A percentile compares a stretch with the other conserved stretches of the same genome.
Conservation (phyloP, 2,113 vertebrate genomes). For the Triplophysa tibetana region DNA sequence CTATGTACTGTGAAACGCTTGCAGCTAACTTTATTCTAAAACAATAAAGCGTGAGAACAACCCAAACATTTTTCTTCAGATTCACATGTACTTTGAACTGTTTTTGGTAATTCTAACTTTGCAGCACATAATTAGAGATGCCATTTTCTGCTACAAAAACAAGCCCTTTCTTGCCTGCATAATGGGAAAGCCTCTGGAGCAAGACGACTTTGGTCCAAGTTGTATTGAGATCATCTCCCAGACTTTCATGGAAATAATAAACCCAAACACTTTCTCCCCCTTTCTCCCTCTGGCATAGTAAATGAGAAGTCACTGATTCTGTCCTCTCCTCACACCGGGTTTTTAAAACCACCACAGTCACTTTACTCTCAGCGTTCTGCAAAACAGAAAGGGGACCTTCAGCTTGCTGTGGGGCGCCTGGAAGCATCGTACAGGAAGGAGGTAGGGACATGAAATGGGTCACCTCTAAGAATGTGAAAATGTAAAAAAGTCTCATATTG, state of each 20-base stretch:
- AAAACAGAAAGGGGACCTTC: slow-evolving; percentile 50
- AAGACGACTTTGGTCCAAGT: not conserved
- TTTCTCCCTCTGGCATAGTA: slow-evolving; percentile 35
- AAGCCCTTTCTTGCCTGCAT: slow-evolving; percentile 7
- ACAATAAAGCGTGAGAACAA: not conserved
- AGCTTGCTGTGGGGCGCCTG: slow-evolving; percentile 51
- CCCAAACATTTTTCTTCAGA: not conserved
- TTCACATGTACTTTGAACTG: not conserved
- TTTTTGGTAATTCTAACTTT: slow-evolving; percentile 16
- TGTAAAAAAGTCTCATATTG: not conserved
- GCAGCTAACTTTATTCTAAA: not conserved
- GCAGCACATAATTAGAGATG: slow-evolving; percentile 14
- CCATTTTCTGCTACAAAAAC: slow-evolving; percentile 27
- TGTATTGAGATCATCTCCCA: slow-evolving; percentile 37
- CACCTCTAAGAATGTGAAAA: not conserved
- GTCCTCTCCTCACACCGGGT: slow-evolving; percentile 35
- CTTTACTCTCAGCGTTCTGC: slow-evolving; percentile 53
- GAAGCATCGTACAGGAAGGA: slow-evolving; percentile 58
- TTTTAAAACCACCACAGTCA: slow-evolving; percentile 63
- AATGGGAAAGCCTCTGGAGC: slow-evolving; percentile 32
- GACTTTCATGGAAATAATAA: slow-evolving; percentile 19
- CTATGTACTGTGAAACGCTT: not conserved
- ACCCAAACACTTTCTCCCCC: not conserved
- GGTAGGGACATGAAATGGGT: slow-evolving; percentile 21
- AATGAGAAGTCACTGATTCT: slow-evolving; percentile 51